Percentiles rank a stretch among this genome's conserved stretches.
These are phyloP conservation scores for Zophobas atratus DNA, from an alignment of 1,140 invertebrate species.

Conservation along the genomic window DNA sequence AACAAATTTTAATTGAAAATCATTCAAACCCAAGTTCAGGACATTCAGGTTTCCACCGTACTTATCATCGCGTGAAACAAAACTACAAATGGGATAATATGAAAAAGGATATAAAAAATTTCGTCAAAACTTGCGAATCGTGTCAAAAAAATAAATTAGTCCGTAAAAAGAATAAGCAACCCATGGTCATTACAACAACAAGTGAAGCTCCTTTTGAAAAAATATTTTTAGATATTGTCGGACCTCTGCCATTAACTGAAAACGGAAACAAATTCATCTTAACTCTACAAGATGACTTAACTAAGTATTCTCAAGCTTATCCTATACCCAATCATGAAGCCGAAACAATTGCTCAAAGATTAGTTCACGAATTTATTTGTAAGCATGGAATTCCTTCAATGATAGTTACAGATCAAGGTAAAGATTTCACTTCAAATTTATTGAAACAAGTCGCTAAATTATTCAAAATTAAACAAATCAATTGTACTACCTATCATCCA, in stretches of 20 bases:
- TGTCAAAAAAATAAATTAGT: slow-evolving; percentile 25
- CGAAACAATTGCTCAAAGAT: slow-evolving; percentile 59
- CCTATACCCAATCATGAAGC: slow-evolving; percentile 65
- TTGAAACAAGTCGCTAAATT: slow-evolving; percentile 61
- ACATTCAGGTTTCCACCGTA: too few species aligned
- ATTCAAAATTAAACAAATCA: slow-evolving; percentile 60
- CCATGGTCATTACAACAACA: not conserved
- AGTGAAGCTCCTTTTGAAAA: slow-evolving; percentile 43
- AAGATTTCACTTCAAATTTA: slow-evolving; percentile 61
- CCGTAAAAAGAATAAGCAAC: not conserved
- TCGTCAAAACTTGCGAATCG: not conserved
- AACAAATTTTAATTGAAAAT: too few species aligned
- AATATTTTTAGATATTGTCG: slow-evolving; percentile 62
- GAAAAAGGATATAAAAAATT: not conserved
- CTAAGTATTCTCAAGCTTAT: slow-evolving; percentile 64
- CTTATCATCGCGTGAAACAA: too few species aligned
- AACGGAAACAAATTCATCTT: slow-evolving; percentile 62
- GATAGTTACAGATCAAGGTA: slow-evolving; percentile 62
- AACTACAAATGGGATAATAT: too few species aligned
- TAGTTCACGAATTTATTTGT: slow-evolving; percentile 60
- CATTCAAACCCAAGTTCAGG: too few species aligned
- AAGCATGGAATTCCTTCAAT: slow-evolving; percentile 56
- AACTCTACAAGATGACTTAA: slow-evolving; percentile 66
- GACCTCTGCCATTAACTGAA: slow-evolving; percentile 58
- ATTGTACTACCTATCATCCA: slow-evolving; percentile 58